Percentiles rank a stretch among this genome's conserved stretches.
phyloP scores from a whole-genome alignment of 2,888 invertebrate genomes.

The Plutella xylostella region DNA sequence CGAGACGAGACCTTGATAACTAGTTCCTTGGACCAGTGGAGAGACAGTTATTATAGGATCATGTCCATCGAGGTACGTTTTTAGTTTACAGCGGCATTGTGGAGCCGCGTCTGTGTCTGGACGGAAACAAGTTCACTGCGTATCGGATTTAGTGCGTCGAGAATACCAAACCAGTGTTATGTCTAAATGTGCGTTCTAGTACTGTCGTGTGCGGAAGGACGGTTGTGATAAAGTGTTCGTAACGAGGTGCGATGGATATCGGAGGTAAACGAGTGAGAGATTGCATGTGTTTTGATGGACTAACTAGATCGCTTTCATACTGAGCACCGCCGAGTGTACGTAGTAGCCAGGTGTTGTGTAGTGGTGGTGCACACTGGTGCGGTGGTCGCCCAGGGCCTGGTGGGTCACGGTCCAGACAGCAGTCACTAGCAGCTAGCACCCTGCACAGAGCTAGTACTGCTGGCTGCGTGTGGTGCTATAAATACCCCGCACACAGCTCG shows the following conservation, averaged over 20 bases:
- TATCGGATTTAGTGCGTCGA: neutral
- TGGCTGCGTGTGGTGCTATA: constrained; percentile 35
- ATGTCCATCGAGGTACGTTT: constrained; percentile 66
- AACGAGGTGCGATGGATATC: constrained; percentile 55
- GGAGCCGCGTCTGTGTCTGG: constrained; percentile 42
- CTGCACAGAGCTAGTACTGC: neutral
- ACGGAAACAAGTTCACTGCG: neutral
- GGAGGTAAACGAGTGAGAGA: constrained; percentile 57
- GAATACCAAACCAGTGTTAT: constrained; percentile 30
- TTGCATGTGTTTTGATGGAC: constrained; percentile 44
- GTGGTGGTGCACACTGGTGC: neutral
- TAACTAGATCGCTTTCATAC: constrained; percentile 19
- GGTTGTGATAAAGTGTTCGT: constrained; percentile 45
- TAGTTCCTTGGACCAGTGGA: constrained; percentile 64
- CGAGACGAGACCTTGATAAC: constrained; percentile 69
- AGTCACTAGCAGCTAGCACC: too few species aligned
- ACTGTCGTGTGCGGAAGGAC: constrained; percentile 43
- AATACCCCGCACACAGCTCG: constrained; percentile 47
- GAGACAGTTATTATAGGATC: constrained; percentile 63
- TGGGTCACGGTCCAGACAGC: too few species aligned
- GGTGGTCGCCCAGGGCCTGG: too few species aligned
- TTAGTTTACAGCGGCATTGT: constrained; percentile 50
- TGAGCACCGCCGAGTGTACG: constrained; percentile 32
- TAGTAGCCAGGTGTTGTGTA: constrained; percentile 22
- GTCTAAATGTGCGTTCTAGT: constrained; percentile 52